These are phyloP conservation scores for Sinodicranocentrus sp. DNA, from an alignment of 2,888 invertebrate genomes.

Conservation along the genomic window DNA sequence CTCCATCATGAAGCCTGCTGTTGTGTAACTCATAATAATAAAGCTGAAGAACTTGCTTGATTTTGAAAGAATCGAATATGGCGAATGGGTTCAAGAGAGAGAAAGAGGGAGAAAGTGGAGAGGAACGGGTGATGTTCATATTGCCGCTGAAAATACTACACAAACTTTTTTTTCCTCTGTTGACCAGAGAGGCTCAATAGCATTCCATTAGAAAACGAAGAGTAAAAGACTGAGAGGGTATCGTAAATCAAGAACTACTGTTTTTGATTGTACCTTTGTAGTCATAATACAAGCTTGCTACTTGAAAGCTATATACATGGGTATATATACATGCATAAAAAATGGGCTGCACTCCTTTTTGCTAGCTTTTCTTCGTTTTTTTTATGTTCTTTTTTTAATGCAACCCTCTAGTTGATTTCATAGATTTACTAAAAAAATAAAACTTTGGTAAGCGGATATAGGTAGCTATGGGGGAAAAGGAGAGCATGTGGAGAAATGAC, in stretches of 20 bases:
- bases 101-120: conserved; percentile 27
- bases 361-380: no score
- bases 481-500: background rate
- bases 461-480: background rate
- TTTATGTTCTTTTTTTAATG: no score
- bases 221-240: conserved; percentile 25
- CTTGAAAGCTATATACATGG: no score
- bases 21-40: conserved; percentile 43
- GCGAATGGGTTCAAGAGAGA: conserved; percentile 8
- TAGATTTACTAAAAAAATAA: no score
- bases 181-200: conserved; percentile 52
- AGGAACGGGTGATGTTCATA: conserved; percentile 34
- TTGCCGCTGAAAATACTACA: conserved; percentile 35
- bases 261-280: conserved; percentile 63
- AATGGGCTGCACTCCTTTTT: no score
- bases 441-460: background rate
- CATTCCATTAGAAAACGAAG: conserved; percentile 44
- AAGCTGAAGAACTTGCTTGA: conserved; percentile 55
- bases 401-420: no score
- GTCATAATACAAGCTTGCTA: conserved; percentile 32
- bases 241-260: conserved; percentile 63
- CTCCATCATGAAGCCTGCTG: conserved; percentile 37
- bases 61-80: conserved; percentile 58
- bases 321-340: no score
- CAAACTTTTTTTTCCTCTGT: conserved; percentile 40